Percentiles rank a stretch among this genome's conserved stretches.
phyloP scores from a whole-genome alignment of 2,888 invertebrate species.

The Tachina lurida region DNA sequence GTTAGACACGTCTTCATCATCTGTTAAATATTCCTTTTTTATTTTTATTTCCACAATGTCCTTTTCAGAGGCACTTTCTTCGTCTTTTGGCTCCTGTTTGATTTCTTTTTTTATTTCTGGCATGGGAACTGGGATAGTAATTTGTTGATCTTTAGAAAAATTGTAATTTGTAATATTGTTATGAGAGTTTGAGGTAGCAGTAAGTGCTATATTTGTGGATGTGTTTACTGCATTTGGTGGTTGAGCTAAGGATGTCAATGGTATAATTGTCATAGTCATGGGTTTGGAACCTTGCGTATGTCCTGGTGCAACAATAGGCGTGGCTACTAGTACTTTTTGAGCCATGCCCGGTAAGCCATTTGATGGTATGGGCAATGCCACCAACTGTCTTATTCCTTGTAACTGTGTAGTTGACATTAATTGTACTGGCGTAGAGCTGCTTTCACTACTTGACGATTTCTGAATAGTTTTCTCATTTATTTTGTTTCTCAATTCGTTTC shows the following conservation, averaged over 20 bases:
- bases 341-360: constrained; percentile 73
- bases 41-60: constrained; percentile 51
- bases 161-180: constrained; percentile 52
- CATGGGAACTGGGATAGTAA: constrained; percentile 76
- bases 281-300: constrained; percentile 74
- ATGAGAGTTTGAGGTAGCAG: not conserved
- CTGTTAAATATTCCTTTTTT: constrained; percentile 74
- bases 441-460: not conserved
- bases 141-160: constrained; percentile 62
- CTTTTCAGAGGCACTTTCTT: constrained; percentile 49
- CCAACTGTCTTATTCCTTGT: constrained; percentile 69
- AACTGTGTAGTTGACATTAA: constrained; percentile 51
- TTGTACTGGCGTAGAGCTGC: constrained; percentile 32
- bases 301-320: constrained; percentile 76
- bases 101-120: constrained; percentile 79
- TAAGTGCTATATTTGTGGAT: not conserved
- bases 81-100: constrained; percentile 76
- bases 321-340: constrained; percentile 79
- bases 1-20: constrained; percentile 67
- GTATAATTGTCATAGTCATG: constrained; percentile 80
- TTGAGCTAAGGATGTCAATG: constrained; percentile 74
- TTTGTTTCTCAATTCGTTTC: constrained; percentile 20
- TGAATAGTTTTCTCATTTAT: constrained; percentile 20
- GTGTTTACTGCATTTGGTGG: constrained; percentile 49
- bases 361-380: constrained; percentile 71